phyloP scores from a whole-genome alignment of 2,797 vertebrate species.

The Falco peregrinus region DNA sequence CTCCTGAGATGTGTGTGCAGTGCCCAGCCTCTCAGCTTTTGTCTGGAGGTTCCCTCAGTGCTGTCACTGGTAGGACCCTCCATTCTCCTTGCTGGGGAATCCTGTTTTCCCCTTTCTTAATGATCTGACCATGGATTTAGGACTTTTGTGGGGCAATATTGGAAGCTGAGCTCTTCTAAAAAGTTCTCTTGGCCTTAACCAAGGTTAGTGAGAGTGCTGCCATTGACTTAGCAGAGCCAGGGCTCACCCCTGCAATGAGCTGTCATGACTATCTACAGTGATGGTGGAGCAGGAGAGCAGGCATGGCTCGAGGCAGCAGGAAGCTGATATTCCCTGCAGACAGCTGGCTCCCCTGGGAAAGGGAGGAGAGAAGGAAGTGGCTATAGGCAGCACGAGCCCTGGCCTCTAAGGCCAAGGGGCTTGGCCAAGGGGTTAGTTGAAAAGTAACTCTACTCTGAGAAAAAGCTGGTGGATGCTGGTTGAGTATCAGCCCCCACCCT shows the following conservation, averaged over 20 bases:
- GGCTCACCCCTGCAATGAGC: background rate
- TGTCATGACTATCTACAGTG: background rate
- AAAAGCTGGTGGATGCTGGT: background rate
- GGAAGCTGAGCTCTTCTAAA: background rate
- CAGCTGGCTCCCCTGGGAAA: background rate
- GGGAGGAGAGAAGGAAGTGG: background rate
- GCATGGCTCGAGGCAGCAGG: accelerated
- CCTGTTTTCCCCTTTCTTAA: background rate
- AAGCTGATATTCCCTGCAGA: background rate
- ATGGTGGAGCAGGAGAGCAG: background rate
- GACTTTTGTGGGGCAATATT: background rate
- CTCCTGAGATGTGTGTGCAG: background rate
- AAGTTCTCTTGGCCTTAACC: background rate
- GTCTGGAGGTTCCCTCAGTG: no score
- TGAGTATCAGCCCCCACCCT: background rate
- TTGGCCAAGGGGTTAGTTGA: background rate
- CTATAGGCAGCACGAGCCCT: background rate
- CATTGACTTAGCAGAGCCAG: background rate
- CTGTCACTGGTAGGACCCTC: background rate
- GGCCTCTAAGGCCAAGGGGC: background rate
- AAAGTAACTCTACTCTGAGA: background rate
- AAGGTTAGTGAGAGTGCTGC: background rate
- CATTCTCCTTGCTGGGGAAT: background rate
- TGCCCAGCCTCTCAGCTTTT: background rate
- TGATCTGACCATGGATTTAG: background rate